These are phyloP conservation scores for Calephelis perditalis DNA, from an alignment of 2,888 invertebrate species.

Conservation along the genomic window DNA sequence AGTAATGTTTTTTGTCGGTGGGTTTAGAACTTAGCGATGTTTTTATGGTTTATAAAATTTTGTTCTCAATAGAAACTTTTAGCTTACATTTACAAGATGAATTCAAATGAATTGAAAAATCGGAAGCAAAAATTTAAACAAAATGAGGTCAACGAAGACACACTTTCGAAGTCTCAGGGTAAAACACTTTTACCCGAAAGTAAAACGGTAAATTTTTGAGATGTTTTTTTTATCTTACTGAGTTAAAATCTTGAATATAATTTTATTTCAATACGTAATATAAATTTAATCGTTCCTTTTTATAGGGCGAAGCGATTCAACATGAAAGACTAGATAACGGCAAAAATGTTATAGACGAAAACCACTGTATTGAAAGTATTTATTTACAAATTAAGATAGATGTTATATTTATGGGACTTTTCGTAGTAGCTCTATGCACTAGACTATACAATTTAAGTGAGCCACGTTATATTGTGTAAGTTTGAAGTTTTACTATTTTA, in stretches of 20 bases:
- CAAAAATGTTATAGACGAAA: conserved; percentile 24
- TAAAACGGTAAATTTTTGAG: conserved; percentile 41
- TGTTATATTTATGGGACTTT: conserved; percentile 83
- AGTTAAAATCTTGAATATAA: too few relatives aligned
- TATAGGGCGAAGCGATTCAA: conserved; percentile 34
- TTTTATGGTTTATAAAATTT: neutral
- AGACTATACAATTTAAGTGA: conserved; percentile 90
- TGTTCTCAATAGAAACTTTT: neutral
- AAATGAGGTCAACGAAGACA: conserved; percentile 56
- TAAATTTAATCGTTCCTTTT: neutral
- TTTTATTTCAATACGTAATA: neutral
- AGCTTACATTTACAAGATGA: conserved; percentile 33
- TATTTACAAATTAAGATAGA: conserved; percentile 83
- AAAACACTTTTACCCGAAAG: conserved; percentile 35
- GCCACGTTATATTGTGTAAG: conserved; percentile 95
- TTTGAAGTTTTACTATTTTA: conserved; percentile 32
- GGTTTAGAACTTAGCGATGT: too few relatives aligned
- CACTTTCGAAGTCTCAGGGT: conserved; percentile 36
- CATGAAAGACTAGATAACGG: conserved; percentile 24
- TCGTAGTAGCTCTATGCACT: conserved; percentile 84
- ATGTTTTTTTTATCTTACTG: too few relatives aligned
- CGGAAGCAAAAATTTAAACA: conserved; percentile 41
- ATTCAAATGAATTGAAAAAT: conserved; percentile 38
- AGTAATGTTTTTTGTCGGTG: too few relatives aligned
- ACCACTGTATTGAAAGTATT: conserved; percentile 35